Evolutionary conservation across 2,113 vertebrate species (phyloP).

Genomic region (Oxyura jamaicensis): DNA sequence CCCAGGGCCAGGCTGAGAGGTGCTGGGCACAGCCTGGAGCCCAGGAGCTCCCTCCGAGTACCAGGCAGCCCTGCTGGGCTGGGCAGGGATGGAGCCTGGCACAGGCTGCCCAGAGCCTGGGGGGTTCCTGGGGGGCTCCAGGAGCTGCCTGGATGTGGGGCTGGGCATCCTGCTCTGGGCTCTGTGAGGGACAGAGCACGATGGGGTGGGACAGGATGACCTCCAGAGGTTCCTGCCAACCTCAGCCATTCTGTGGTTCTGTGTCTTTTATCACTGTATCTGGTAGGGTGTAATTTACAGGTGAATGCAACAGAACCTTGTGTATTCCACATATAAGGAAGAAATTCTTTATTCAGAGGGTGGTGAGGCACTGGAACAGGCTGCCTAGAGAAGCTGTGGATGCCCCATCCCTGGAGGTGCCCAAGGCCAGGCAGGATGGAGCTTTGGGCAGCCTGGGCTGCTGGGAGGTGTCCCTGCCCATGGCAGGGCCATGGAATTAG

Average conservation of each 20-base stretch:
- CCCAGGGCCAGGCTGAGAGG: neutral
- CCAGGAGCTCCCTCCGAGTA: neutral
- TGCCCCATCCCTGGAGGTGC: no score
- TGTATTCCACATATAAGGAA: neutral
- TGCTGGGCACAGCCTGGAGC: neutral
- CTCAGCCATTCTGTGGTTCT: neutral
- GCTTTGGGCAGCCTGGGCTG: no score
- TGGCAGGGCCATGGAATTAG: no score
- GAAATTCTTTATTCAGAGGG: no score
- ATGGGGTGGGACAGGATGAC: neutral
- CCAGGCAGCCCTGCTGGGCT: neutral
- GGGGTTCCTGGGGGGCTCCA: neutral
- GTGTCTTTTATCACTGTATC: neutral
- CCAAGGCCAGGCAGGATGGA: no score
- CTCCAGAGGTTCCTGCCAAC: neutral
- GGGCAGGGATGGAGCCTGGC: neutral
- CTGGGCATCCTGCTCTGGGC: neutral
- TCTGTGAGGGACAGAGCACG: neutral
- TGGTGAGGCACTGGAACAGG: no score
- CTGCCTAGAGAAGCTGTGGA: no score
- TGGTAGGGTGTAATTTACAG: neutral
- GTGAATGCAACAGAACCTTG: neutral
- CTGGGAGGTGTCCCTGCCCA: no score
- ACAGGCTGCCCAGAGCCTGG: neutral
- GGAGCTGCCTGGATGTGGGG: neutral